Conservation (phyloP, 2,113 vertebrate genomes). For the Lichenostomus cassidix region DNA sequence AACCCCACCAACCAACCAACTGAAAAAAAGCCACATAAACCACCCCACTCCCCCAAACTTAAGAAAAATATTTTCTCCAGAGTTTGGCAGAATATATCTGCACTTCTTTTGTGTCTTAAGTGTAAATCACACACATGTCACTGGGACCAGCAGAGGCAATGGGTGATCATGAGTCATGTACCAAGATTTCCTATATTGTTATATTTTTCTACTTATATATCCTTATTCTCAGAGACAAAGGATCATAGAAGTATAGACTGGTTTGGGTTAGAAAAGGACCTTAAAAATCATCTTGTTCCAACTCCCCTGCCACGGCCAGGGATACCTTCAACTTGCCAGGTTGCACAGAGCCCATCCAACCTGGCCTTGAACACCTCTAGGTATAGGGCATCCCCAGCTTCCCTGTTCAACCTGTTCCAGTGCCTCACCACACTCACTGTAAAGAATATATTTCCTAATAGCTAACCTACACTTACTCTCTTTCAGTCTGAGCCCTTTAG, state of each 20-base stretch:
- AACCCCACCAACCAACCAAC: background rate
- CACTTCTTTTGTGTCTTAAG: background rate
- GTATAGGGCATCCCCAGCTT: fast-evolving
- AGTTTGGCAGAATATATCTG: background rate
- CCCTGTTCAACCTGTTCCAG: background rate
- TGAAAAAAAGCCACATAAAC: background rate
- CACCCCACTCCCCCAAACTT: background rate
- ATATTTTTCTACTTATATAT: background rate
- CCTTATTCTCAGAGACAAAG: background rate
- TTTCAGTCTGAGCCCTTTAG: background rate
- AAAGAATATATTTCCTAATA: background rate
- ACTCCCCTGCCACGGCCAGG: background rate
- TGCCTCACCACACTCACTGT: background rate
- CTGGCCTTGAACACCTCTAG: background rate
- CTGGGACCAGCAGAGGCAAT: background rate
- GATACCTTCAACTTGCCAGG: too few species aligned
- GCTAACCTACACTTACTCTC: background rate
- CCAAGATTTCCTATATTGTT: background rate
- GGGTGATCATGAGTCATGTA: background rate
- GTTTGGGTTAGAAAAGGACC: background rate
- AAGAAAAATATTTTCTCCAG: background rate
- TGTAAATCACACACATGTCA: background rate
- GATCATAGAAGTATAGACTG: background rate
- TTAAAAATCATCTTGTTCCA: background rate
- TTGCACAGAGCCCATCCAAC: fast-evolving